Evolutionary conservation across 2,888 invertebrate genomes (phyloP), one percentile per base, ranked within the genome.

Genomic region (Rhamphomyia laevipes): DNA sequence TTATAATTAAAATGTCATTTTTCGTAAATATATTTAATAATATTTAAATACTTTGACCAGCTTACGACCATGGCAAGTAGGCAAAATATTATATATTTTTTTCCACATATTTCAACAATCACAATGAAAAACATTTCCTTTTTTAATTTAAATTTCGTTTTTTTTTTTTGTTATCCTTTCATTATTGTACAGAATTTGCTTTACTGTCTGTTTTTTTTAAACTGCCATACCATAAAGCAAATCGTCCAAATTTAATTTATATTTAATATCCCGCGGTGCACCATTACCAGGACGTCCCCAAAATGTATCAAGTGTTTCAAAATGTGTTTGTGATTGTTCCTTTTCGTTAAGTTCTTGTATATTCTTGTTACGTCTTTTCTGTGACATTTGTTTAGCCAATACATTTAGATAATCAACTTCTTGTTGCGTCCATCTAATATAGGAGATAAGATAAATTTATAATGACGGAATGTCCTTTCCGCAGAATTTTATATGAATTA

Each of bases 271-370:
- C 46, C 58, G 58, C 40, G 65, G 70, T 30, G 70, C 70, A 38
- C 70, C 70, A 55, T 70, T 82, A 1, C 88, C 88, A 1, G 87
- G 87, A 43, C 84, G 76, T 23, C 88, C 87, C 88, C 88, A 89
- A 58, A 85, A 74, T 11, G 78, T 76, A 45, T 80, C 78, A 81
- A 86, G 86, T 2, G 86, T 85, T 56, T 77, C 77, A 65, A 86
- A 85, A 64, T 89, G 88, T 54, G 10, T 3, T 4, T n/a, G 13
- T n/a, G n/a, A 35, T n/a, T 13, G 13, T n/a, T 35, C 35, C 35
- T 5, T 35, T 37, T 86, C 86, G 50, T 60, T 56, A 52, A 65
- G 64, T 53, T 60, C 63, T 13, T 60, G 57, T 46, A 63, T 54
- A 56, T 63, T 63, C 50, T 62, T 57, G 48, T 63, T 64, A 58